Evolutionary conservation across 1,140 invertebrate species (phyloP), one percentile per base, ranked within the genome.

Genomic region (Bombus fervidus): DNA sequence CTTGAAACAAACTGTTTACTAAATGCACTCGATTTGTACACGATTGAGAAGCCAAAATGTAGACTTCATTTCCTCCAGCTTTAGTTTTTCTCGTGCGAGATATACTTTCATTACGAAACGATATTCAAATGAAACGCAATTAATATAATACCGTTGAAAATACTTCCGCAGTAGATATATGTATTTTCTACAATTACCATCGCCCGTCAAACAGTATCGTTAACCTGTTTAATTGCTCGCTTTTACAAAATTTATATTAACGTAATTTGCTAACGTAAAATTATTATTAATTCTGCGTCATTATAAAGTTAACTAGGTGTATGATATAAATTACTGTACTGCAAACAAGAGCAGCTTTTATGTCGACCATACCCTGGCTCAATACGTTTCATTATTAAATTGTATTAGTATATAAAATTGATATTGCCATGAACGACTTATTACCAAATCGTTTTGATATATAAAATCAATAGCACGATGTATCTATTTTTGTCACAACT

Each of bases 181-280:
- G 12, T n/a, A 13, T 62, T 62, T 66, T 18, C n/a, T 15, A 66
- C n/a, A 66, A 66, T 31, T 66, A 66, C n/a, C 62, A 6, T 15
- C n/a, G 25, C 25, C 31, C 15, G n/a, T 66, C 13, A 66, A 66
- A 66, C 15, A 31, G 31, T 66, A 66, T 66, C 64, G n/a, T 34
- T 66, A 66, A 66, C 64, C n/a, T 66, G 64, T 66, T 66, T 66
- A 66, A 66, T 66, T 66, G n/a, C 64, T 31, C 64, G n/a, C 64
- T 66, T 66, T 31, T 31, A 34, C n/a, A 31, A 66, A 31, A 66
- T 66, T 66, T 66, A 31, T 66, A 66, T 18, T 2, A 31, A 66
- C 64, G 31, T 66, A 31, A 66, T 66, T 66, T 31, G 5, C 64
- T 31, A 31, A 31, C n/a, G n/a, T 66, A 31, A 66, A 66, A 66